Conservation (phyloP, 2,888 invertebrate genomes). For the Abscondita cerata region DNA sequence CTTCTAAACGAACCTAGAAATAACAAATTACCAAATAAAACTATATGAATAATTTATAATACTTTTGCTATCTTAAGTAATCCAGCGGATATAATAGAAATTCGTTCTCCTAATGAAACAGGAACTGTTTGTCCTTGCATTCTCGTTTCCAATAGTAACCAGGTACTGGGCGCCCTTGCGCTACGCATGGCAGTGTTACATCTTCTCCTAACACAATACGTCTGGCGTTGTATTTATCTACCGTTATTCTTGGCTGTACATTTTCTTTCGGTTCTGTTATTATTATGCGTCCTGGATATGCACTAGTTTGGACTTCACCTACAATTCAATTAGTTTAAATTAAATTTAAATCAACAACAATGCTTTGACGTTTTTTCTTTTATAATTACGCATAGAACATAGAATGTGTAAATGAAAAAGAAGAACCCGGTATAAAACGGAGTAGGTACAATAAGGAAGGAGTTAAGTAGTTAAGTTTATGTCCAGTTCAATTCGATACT, state of each 20-base stretch:
- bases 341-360: too few relatives aligned
- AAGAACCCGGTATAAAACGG: too few relatives aligned
- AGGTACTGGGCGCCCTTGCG: conserved; percentile 83
- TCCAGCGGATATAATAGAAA: conserved; percentile 68
- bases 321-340: too few relatives aligned
- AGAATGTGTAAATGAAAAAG: too few relatives aligned
- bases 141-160: conserved; percentile 83
- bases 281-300: conserved; percentile 70
- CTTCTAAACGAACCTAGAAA: conserved; percentile 67
- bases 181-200: conserved; percentile 78
- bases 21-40: conserved; percentile 1
- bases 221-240: conserved; percentile 73
- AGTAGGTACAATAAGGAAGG: too few relatives aligned
- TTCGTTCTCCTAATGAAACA: conserved; percentile 70
- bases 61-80: conserved; percentile 72
- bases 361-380: too few relatives aligned
- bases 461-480: too few relatives aligned
- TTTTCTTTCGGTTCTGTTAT: conserved; percentile 78
- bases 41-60: conserved; percentile 22
- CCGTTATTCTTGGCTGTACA: conserved; percentile 75
- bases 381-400: too few relatives aligned
- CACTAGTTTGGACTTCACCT: conserved; percentile 65
- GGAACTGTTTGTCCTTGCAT: conserved; percentile 71
- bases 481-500: too few relatives aligned
- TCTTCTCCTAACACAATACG: conserved; percentile 75